Percentiles rank a stretch among this genome's conserved stretches.
These are phyloP conservation scores for Pogonocherus hispidulus DNA, from an alignment of 2,888 invertebrate species.

Conservation along the genomic window DNA sequence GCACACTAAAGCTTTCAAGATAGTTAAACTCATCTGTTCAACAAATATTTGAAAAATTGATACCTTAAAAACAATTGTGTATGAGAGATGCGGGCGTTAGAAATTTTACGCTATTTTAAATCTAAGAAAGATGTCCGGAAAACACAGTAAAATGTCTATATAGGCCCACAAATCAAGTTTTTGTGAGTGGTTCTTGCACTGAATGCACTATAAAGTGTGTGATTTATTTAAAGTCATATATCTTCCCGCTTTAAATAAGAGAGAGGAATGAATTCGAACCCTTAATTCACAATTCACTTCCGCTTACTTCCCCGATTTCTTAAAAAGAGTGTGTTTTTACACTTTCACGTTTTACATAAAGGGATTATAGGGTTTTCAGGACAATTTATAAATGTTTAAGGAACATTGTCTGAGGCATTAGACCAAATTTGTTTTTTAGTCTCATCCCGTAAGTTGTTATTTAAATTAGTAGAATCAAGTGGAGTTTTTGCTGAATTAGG, in stretches of 20 bases:
- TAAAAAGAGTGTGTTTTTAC: slow-evolving; percentile 21
- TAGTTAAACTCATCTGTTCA: not conserved
- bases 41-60: not conserved
- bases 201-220: slow-evolving; percentile 57
- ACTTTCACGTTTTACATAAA: slow-evolving; percentile 17
- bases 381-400: slow-evolving; percentile 1
- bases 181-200: slow-evolving; percentile 55
- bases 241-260: slow-evolving; percentile 56
- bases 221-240: slow-evolving; percentile 58
- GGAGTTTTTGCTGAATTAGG: slow-evolving; percentile 1
- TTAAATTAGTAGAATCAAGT: not conserved
- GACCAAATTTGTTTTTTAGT: slow-evolving; percentile 6
- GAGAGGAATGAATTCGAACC: slow-evolving; percentile 55
- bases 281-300: slow-evolving; percentile 53
- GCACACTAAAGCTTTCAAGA: too few relatives aligned
- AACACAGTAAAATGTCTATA: slow-evolving; percentile 54
- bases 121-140: slow-evolving; percentile 43
- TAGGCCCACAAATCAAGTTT: slow-evolving; percentile 59
- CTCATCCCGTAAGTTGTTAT: not conserved
- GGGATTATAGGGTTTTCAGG: slow-evolving; percentile 1
- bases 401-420: slow-evolving; percentile 1
- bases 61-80: slow-evolving; percentile 1
- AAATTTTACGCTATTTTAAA: slow-evolving; percentile 40
- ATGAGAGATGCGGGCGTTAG: slow-evolving; percentile 27
- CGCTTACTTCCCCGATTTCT: slow-evolving; percentile 41